phyloP scores from a whole-genome alignment of 2,797 vertebrate genomes.

The Rhadinocentrus ornatus region DNA sequence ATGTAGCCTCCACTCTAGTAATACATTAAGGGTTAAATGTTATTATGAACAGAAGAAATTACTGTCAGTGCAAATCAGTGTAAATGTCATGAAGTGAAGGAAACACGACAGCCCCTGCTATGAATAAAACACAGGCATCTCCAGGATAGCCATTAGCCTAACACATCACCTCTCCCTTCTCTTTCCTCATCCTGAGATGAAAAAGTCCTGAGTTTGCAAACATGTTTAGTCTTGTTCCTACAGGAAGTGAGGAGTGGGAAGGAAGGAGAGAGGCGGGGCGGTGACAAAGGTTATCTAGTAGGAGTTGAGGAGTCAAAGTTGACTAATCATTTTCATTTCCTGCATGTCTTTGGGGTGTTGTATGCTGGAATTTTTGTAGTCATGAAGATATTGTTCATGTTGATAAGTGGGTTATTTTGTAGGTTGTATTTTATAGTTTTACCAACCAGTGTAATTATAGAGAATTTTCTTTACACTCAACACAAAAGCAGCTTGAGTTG shows the following conservation, averaged over 20 bases:
- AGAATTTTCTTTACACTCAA: background rate
- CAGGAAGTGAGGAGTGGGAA: background rate
- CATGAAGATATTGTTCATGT: no score
- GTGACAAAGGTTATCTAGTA: background rate
- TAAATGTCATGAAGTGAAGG: background rate
- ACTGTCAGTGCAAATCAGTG: background rate
- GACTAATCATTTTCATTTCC: background rate
- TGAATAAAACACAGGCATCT: constrained; percentile 39
- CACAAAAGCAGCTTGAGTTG: background rate
- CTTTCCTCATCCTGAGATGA: constrained; percentile 12
- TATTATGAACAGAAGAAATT: background rate
- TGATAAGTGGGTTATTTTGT: background rate
- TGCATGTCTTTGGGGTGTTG: background rate
- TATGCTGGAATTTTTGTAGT: background rate
- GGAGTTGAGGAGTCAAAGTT: background rate
- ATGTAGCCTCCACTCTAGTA: background rate
- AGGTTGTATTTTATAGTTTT: background rate
- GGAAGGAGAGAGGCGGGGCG: background rate
- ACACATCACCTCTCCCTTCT: constrained; percentile 16
- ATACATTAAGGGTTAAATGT: background rate
- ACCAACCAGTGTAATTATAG: no score
- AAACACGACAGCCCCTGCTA: constrained; percentile 11
- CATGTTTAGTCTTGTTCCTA: constrained; percentile 16
- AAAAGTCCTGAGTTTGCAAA: constrained; percentile 24
- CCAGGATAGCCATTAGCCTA: constrained; percentile 19